Base-by-base conservation (phyloP, 1,140 invertebrate genomes). In the Drosophila hydei region DNA sequence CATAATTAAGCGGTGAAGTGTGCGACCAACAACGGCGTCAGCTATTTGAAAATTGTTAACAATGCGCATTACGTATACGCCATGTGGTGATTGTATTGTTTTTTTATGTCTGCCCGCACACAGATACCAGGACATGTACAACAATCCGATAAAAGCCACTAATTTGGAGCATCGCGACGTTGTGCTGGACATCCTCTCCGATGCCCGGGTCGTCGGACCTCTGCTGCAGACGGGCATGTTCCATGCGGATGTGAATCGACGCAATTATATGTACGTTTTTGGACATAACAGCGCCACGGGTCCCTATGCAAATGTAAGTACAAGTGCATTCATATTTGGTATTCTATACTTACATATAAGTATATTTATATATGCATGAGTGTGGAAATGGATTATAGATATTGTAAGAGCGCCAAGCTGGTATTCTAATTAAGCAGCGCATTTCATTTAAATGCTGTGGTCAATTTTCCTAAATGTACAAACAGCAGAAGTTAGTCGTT, bases 211-310 rank as follows among this genome's bases (percentile, higher is more conserved):
- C 1, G 93, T 96, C 4, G 95, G 96, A 1, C 96, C 96, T 1
- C 91, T 96, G 38, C 92, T 96, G 59, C 93, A 93, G 78, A 95
- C 94, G 21, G 95, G 94, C n/a, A 93, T 95, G 90, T 94, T 95
- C 87, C 95, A 96, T 89, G 94, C 95, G 7, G 93, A 93, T 68
- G 93, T 94, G n/a, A 96, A 96, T 92, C 93, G 94, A 0, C 94
- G 94, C 73, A 95, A 95, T 52, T 98, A 96, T 91, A 97, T 98
- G 93, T 98, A 97, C 89, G 95, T 98, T 21, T 98, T 97, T 89
- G 94, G 94, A 40, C 96, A 99, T 83, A 96, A 96, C 62, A 96
- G 95, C 3, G 93, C 94, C 62, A 94, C 95, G 43, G 96, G 95
- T 54, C 94, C 96, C 48, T 95, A 94, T 89, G 93, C 94, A 16